Conservation (phyloP, 2,113 vertebrate species). For the Turdus rufiventris region DNA sequence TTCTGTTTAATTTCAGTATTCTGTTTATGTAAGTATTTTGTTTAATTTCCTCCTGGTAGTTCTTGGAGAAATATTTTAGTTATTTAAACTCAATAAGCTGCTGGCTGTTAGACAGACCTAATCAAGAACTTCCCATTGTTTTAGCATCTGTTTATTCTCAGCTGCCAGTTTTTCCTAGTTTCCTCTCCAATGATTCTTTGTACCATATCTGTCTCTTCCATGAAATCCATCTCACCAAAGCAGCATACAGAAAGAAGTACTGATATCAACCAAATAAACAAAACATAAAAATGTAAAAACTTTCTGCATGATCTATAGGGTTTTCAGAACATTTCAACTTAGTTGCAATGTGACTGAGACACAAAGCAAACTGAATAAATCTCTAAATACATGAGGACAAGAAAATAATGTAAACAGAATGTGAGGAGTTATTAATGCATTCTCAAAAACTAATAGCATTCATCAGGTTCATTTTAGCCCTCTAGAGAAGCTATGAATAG, state of each 20-base stretch:
- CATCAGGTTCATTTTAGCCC: background rate
- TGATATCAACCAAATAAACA: background rate
- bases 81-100: background rate
- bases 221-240: background rate
- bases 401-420: background rate
- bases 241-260: background rate
- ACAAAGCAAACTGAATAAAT: background rate
- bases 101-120: background rate
- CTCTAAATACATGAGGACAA: background rate
- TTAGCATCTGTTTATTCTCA: background rate
- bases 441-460: background rate
- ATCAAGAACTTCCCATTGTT: background rate
- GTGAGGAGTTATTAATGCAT: background rate
- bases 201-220: background rate
- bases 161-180: background rate
- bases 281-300: background rate
- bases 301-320: fast-evolving
- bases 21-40: background rate
- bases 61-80: background rate
- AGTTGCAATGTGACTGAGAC: background rate
- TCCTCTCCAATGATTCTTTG: background rate
- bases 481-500: background rate
- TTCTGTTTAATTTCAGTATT: background rate
- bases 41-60: background rate
- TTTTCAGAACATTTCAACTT: background rate